Conservation (phyloP, 2,797 vertebrate species). For the Hyperoplus immaculatus region DNA sequence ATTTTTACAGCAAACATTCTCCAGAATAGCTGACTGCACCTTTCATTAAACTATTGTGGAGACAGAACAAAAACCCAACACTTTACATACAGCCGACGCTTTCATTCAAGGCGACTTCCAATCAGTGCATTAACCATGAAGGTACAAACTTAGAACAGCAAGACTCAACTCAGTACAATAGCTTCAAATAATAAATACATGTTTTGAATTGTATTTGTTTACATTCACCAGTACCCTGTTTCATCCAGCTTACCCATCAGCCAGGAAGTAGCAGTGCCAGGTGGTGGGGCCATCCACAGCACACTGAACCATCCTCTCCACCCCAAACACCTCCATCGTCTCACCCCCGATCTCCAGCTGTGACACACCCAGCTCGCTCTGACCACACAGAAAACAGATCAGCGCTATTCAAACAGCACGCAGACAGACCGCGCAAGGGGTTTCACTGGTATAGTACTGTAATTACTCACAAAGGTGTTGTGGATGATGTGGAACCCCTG, state of each 20-base stretch:
- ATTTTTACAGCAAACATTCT: too few species aligned
- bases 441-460: not conserved
- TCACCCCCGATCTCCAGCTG: conserved; percentile 78
- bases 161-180: too few species aligned
- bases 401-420: not conserved
- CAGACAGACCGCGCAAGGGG: not conserved
- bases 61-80: too few species aligned
- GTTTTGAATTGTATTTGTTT: too few species aligned
- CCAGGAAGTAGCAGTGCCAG: conserved; percentile 91
- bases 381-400: conserved; percentile 27
- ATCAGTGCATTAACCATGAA: too few species aligned
- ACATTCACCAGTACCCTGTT: not conserved
- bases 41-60: too few species aligned
- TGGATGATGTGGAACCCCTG: conserved; percentile 78
- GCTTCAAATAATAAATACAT: too few species aligned
- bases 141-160: too few species aligned
- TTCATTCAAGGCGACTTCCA: too few species aligned
- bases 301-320: conserved; percentile 83
- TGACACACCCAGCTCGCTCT: conserved; percentile 86
- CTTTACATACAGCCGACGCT: too few species aligned
- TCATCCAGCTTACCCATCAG: conserved; percentile 86
- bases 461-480: conserved; percentile 88
- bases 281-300: conserved; percentile 64
- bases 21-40: too few species aligned
- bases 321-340: conserved; percentile 85